A percentile compares a stretch with the other conserved stretches of the same genome.
Evolutionary conservation across 2,113 vertebrate species (phyloP).

Genomic region (Laticauda laticaudata): DNA sequence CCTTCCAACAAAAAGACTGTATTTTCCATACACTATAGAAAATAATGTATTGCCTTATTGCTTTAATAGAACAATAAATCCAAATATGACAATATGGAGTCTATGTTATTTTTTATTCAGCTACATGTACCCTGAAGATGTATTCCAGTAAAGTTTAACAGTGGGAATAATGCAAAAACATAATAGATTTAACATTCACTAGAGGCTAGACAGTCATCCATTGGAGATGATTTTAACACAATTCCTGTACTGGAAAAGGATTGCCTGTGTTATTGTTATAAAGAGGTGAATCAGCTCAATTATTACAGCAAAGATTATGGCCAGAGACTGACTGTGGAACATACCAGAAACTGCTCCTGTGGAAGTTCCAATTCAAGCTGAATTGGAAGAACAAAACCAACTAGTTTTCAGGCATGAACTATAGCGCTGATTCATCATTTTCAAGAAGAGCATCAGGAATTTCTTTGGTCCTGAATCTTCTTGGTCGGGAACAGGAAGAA

Average conservation of each 20-base stretch:
- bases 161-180: not conserved
- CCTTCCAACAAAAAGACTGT: too few species aligned
- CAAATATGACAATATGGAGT: not conserved
- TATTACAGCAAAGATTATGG: not conserved
- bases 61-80: not conserved
- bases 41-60: not conserved
- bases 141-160: not conserved
- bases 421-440: not conserved
- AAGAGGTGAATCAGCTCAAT: not conserved
- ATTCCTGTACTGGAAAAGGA: not conserved
- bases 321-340: not conserved
- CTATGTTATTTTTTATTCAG: not conserved
- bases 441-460: not conserved
- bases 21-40: not conserved
- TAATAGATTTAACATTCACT: not conserved
- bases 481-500: not conserved
- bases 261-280: not conserved
- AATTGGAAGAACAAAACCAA: not conserved
- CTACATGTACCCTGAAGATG: not conserved
- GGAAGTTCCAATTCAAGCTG: not conserved
- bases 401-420: not conserved
- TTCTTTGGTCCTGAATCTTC: not conserved
- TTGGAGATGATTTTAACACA: not conserved
- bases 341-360: not conserved
- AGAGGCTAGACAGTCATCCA: not conserved